These are phyloP conservation scores for Troilus luridus DNA, from an alignment of 2,888 invertebrate species.

Conservation along the genomic window DNA sequence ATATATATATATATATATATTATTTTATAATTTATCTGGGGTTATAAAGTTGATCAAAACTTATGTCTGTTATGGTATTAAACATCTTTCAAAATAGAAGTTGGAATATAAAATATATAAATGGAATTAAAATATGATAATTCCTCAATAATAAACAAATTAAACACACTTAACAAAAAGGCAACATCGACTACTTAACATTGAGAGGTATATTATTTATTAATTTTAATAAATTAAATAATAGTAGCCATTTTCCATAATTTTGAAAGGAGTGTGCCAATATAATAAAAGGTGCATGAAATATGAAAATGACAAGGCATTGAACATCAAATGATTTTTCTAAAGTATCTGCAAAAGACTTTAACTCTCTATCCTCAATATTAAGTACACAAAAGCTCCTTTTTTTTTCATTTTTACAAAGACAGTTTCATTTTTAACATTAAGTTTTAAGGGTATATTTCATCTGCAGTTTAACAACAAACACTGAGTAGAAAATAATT, in stretches of 20 bases:
- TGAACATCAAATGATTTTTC: slow-evolving; percentile 29
- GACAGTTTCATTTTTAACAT: slow-evolving; percentile 2
- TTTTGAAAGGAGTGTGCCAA: slow-evolving; percentile 50
- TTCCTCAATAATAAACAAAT: not conserved
- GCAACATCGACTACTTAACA: not conserved
- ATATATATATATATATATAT: too few relatives aligned
- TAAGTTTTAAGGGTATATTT: slow-evolving; percentile 6
- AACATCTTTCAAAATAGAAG: not conserved
- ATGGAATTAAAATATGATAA: not conserved
- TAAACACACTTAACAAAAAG: not conserved
- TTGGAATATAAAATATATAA: not conserved
- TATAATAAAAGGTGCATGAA: slow-evolving; percentile 53
- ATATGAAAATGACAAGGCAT: slow-evolving; percentile 52
- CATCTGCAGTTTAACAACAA: slow-evolving; percentile 14
- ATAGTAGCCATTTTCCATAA: not conserved
- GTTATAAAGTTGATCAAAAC: not conserved
- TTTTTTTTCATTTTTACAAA: slow-evolving; percentile 4
- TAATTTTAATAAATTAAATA: not conserved
- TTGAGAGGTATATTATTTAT: not conserved
- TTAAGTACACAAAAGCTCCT: slow-evolving; percentile 57
- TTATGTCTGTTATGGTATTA: not conserved
- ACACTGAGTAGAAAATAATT: slow-evolving; percentile 53
- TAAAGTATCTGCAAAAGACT: slow-evolving; percentile 10
- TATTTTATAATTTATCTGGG: not conserved
- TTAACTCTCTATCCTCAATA: slow-evolving; percentile 49